Base-by-base conservation (phyloP, 2,113 vertebrate genomes). In the Eulemur rufifrons region DNA sequence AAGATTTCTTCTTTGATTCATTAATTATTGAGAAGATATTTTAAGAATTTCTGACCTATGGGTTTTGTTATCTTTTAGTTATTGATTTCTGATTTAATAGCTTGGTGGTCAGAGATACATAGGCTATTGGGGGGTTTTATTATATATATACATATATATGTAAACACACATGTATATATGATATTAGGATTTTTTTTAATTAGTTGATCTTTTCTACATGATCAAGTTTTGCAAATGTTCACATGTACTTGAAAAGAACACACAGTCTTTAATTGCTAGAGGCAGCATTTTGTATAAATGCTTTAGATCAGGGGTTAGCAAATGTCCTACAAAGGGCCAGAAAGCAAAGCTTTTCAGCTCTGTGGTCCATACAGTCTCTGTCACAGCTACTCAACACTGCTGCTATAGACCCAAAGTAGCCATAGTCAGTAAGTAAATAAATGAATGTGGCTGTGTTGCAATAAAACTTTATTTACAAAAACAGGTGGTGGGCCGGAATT, bases 391-490 rank as follows among this genome's bases (percentile, higher is more conserved):
- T 89, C 8, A 59, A 3, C 3, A 2, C 56, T 80, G 63, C n/a
- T 39, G 5, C 32, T 54, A 5, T 32, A 83, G 5, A 42, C 23
- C 13, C 27, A 85, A 86, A 61, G 61, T 39, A 66, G 59, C 54
- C 45, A 82, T 1, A 21, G 34, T 52, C 52, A 64, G 45, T n/a
- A 81, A 42, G 63, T 69, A 93, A 71, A 78, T 37, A 73, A 89
- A 91, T 39, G 15, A 95, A 50, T 61, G 63, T n/a, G 37, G 23
- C 23, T 84, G n/a, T 86, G 32, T 89, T 68, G 34, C 78, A 83
- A 93, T 56, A 88, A 95, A 96, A 76, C 76, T 94, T 95, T 85
- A 91, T 85, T 81, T 95, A 91, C 14, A 88, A 52, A 83, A 96
- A 66, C 32, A 87, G 45, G 37, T n/a, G 42, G 63, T 68, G 25